Evolutionary conservation across 1,140 invertebrate species (phyloP), one percentile per base, ranked within the genome.

Genomic region (Procambarus virginalis): DNA sequence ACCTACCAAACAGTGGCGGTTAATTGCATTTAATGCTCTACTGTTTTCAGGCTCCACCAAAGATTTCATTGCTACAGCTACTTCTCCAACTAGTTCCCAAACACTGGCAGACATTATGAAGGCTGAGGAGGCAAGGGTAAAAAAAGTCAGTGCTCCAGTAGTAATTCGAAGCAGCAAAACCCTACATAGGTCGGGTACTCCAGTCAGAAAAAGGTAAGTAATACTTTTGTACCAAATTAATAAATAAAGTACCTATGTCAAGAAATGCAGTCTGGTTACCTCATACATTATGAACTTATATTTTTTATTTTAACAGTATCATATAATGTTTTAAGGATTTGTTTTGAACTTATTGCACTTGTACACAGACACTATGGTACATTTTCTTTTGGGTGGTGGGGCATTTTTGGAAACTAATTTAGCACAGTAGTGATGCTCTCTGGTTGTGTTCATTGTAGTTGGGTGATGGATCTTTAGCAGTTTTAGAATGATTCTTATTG

Each of bases 101-200:
- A 83, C 58, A 20, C 51, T 86, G 55, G 85, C 77, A 14, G 46
- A 80, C 77, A 86, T 86, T 22, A 86, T 86, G 45, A 86, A 79
- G 60, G 76, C 77, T 86, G 85, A 86, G 48, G 77, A 64, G 49
- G 68, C 76, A 75, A 84, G 55, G 10, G 12, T 51, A 22, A 75
- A 55, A 22, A 73, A 84, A 22, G 51, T 3, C 48, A 49, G 81
- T 73, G 14, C 45, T 8, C 60, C 81, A 46, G 64, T 73, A 22
- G 17, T 3, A 14, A 84, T 84, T 20, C 81, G 46, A 84, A 46
- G 64, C 64, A 84, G 17, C 34, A 84, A 84, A 22, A 84, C 20
- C 14, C 2, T 3, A 51, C 12, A 14, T 22, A 48, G 46, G 3
- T 20, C 48, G 6, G 68, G 10, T 75, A 55, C 58, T 55, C 80